These are phyloP conservation scores for Hemichromis elongatus DNA, from an alignment of 2,113 vertebrate species.

Conservation along the genomic window DNA sequence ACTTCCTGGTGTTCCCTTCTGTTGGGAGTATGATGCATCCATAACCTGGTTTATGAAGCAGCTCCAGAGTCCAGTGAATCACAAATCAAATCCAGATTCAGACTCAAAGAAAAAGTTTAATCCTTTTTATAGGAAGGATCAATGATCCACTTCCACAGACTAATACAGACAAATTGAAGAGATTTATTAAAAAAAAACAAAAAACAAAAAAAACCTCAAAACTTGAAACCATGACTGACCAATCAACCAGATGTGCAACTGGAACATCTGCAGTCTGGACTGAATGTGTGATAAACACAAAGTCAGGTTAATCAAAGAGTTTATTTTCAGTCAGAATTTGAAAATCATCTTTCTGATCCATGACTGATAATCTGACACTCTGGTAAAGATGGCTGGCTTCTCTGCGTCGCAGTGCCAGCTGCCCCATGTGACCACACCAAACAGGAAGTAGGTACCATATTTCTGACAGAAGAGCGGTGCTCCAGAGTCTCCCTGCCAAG, in stretches of 20 bases:
- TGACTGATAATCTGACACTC: conserved; percentile 4
- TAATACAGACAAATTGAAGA: not conserved
- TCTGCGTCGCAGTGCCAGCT: conserved; percentile 24
- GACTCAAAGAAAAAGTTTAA: not conserved
- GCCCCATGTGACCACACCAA: conserved; percentile 64
- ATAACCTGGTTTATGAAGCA: conserved; percentile 66
- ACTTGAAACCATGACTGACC: not conserved
- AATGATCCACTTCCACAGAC: not conserved
- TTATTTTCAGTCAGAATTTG: conserved; percentile 9
- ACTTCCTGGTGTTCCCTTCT: not conserved
- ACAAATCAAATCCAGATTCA: not conserved
- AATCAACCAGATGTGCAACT: not conserved
- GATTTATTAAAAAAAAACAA: not conserved
- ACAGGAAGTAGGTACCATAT: conserved; percentile 54
- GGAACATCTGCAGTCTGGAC: not conserved
- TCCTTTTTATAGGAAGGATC: not conserved
- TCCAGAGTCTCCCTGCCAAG: conserved; percentile 59
- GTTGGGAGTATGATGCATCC: not conserved
- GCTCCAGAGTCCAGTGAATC: not conserved
- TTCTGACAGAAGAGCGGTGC: conserved; percentile 64
- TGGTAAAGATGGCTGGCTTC: conserved; percentile 65
- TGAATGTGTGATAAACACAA: not conserved
- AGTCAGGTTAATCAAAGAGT: not conserved
- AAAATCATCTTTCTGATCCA: conserved; percentile 49
- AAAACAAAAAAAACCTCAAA: not conserved